Conservation (phyloP, 2,113 vertebrate species). For the Tragelaphus scriptus region DNA sequence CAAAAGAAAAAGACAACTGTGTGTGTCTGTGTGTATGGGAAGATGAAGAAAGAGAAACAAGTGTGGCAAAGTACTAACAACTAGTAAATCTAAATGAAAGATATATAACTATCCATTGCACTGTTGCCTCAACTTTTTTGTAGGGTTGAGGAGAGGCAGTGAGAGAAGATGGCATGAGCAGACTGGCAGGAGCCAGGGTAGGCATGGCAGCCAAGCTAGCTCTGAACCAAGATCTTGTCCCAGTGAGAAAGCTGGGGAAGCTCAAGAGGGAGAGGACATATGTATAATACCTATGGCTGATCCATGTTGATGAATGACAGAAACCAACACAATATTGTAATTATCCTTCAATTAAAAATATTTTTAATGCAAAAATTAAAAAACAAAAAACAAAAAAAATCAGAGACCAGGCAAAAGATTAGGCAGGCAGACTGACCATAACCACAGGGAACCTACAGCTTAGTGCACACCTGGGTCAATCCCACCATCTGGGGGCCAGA, state of each 20-base stretch:
- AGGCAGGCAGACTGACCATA: neutral
- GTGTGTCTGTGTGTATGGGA: neutral
- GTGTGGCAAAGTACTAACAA: neutral
- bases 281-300: neutral
- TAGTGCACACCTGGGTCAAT: neutral
- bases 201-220: neutral
- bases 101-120: neutral
- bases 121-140: neutral
- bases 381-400: neutral
- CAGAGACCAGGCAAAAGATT: neutral
- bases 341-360: neutral
- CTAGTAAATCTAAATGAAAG: neutral
- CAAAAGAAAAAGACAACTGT: neutral
- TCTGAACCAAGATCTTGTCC: neutral
- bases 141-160: neutral
- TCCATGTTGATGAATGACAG: neutral
- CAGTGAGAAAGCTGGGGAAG: neutral
- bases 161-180: neutral
- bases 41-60: neutral
- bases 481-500: conserved; percentile 25
- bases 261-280: neutral
- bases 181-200: neutral
- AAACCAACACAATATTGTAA: neutral
- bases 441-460: neutral
- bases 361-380: neutral